These are phyloP conservation scores for Pocillopora damicornis DNA, from an alignment of 64 coral and sea anemone species.

Conservation along the genomic window DNA sequence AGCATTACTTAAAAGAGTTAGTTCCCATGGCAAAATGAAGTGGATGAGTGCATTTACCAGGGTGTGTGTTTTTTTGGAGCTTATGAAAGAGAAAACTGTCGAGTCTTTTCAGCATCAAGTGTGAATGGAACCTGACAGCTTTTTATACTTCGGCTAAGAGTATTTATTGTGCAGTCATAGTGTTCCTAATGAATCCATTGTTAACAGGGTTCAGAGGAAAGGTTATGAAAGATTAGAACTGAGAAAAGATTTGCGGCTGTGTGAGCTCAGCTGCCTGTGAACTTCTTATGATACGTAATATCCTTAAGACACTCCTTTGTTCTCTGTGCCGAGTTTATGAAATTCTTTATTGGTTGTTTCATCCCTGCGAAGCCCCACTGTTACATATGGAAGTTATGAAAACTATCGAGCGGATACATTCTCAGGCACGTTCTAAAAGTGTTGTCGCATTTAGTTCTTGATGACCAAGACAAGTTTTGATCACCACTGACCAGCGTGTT, in stretches of 20 bases:
- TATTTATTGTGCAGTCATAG: slow-evolving; percentile 20
- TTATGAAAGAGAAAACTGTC: slow-evolving; percentile 17
- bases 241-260: slow-evolving; percentile 16
- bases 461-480: neutral
- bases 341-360: slow-evolving; percentile 1
- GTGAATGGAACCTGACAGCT: slow-evolving; percentile 42
- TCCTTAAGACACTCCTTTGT: neutral
- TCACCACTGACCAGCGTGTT: neutral
- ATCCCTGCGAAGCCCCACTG: neutral
- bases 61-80: slow-evolving; percentile 7
- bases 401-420: slow-evolving; percentile 14
- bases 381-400: slow-evolving; percentile 20
- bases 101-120: slow-evolving; percentile 18
- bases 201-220: neutral
- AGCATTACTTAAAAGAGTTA: slow-evolving; percentile 8
- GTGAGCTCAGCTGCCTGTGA: slow-evolving; percentile 22
- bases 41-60: slow-evolving; percentile 14
- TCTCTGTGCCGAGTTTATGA: slow-evolving; percentile 6
- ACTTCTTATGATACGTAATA: neutral
- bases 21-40: slow-evolving; percentile 26
- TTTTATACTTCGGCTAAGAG: slow-evolving; percentile 30
- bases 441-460: neutral
- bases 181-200: slow-evolving; percentile 36
- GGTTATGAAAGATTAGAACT: slow-evolving; percentile 16
- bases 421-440: neutral